Evolutionary conservation across 2,888 invertebrate species (phyloP).

Genomic region (Lutraria lutraria): DNA sequence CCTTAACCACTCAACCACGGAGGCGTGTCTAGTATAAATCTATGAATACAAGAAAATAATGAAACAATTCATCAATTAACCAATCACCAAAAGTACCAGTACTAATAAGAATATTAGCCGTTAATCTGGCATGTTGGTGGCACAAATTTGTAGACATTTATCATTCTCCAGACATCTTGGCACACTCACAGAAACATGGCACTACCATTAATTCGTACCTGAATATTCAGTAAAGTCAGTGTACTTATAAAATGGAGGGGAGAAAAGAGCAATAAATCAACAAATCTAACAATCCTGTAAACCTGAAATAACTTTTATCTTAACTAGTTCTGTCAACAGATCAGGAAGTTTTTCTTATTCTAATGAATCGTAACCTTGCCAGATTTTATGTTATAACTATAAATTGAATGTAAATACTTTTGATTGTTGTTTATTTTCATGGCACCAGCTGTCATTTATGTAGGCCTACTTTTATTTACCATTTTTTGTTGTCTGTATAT

Average conservation of each 20-base stretch:
- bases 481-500: too few relatives aligned
- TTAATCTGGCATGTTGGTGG: background rate
- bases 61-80: background rate
- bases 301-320: slow-evolving; percentile 14
- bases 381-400: background rate
- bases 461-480: too few relatives aligned
- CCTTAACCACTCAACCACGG: background rate
- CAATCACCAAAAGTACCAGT: background rate
- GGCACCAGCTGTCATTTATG: too few relatives aligned
- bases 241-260: background rate
- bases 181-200: background rate
- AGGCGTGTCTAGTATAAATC: too few relatives aligned
- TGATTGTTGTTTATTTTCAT: too few relatives aligned
- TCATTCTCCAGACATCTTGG: slow-evolving; percentile 5
- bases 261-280: slow-evolving; percentile 8
- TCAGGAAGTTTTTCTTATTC: background rate
- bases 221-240: background rate
- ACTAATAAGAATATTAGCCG: background rate
- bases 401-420: too few relatives aligned
- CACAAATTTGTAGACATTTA: background rate
- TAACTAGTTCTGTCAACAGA: background rate
- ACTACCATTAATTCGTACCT: background rate
- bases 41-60: too few relatives aligned
- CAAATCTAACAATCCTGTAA: background rate
- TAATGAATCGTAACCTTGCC: background rate